Base-by-base conservation (phyloP, 2,113 vertebrate genomes). In the Malurus alboscapulatus region DNA sequence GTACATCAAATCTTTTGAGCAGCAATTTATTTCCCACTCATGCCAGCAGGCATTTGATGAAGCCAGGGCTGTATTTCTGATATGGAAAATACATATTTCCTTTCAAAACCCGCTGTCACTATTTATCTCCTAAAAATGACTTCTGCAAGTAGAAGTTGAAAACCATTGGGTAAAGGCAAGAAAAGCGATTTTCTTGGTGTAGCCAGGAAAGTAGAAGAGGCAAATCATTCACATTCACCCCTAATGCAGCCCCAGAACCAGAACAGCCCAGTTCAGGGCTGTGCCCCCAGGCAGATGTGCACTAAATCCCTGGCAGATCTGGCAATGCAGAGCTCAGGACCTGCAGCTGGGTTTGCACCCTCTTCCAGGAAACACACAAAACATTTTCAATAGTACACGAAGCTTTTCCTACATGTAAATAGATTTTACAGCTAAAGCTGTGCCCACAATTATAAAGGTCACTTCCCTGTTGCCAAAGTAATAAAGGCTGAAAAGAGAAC, bases 401-500 rank as follows among this genome's bases (percentile, higher is more conserved):
- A 54, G 59, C 71, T 89, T 81, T 62, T 58, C 78, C 47, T 38
- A 47, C 22, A 10, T 22, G 61, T 92, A 90, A 87, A 79, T 1
- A 69, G 63, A 78, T 73, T 91, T 83, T 94, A 83, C 79, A 91
- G 40, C 81, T 61, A 61, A 85, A 87, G 27, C 42, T 12, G 29
- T 62, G 67, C 59, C 59, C 68, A 83, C 44, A 80, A 17, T 73
- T 76, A 69, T 32, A 91, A 94, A 95, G 82, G 78, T 93, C 54
- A 10, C 47, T 77, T 73, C 51, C n/a, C 3, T 9, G 38, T 54
- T 93, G 90, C 79, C 82, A 80, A 6, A 44, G 62, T 34, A 58
- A 85, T 82, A 85, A 94, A 94, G 38, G 59, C 38, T 71, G 59
- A 83, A 94, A 89, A 68, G 10, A 76, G 81, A 89, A 83, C 24